Evolutionary conservation across 2,888 invertebrate genomes (phyloP), one percentile per base, ranked within the genome.

Genomic region (Chymomyza fuscimana): DNA sequence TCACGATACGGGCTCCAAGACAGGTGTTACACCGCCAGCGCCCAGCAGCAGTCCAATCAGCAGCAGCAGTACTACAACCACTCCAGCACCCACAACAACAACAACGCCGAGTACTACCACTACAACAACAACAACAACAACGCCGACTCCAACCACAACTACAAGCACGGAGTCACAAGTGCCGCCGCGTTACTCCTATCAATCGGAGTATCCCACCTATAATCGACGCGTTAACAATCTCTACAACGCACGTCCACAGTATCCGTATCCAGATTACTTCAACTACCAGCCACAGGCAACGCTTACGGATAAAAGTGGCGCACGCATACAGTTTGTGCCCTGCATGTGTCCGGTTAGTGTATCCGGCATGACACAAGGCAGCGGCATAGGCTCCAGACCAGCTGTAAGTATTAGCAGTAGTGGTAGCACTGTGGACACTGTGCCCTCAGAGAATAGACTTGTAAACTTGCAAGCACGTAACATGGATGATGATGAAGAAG

Each of bases 261-360:
- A 91, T 76, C 91, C 91, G 5, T 91, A 91, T 76, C 91, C 91
- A 9, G 91, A 91, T 15, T 91, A 91, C 66, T 86, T 89, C 1
- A 69, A 80, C 32, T 81, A 86, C 60, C 90, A 90, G 74, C 77
- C 81, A 51, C 66, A 72, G 32, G 67, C 22, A 15, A 51, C 61
- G 32, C 2, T 77, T 50, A 4, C 70, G 12, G 80, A 86, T 58
- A 76, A 76, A 36, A 70, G 70, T 58, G 81, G 79, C 1, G 29
- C 63, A 9, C 85, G 85, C 60, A 82, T 85, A 6, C 90, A 91
- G 67, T 91, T 91, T 61, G 91, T 91, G 58, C 91, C 91, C 52
- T 91, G 91, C 76, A 90, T 91, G 91, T 91, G 91, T 68, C 91
- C 91, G 0, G 77, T 91, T 4, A 91, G 82, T 66, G 79, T 91